Base-by-base conservation (phyloP, 2,888 invertebrate species). In the Lochmaea capreae region DNA sequence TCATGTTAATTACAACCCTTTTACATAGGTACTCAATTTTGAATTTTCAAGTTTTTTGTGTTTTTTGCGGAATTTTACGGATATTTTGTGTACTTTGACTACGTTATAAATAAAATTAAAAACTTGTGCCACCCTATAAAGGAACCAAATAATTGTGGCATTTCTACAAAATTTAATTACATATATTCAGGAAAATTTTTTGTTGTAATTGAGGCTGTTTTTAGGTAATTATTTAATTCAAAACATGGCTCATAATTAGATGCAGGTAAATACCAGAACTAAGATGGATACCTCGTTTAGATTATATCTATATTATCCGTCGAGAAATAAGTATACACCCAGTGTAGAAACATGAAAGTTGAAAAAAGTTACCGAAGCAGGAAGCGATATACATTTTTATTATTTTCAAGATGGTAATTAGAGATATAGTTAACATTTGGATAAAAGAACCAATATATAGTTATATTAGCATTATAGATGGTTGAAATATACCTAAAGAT, bases 171-270 rank as follows among this genome's bases (percentile, higher is more conserved):
- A 68, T 68, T 68, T 62, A 68, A 68, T 68, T 68, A 68, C 14
- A 61, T 39, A 61, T 46, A 52, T 61, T 33, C 52, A 61, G 33
- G 18, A 62, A 57, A 65, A 58, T 71, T 71, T 71, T 59, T 65
- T 26, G 12, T 39, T 71, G 71, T 71, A 65, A 71, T 65, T 58
- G 71, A 71, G 65, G 54, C 65, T 65, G 46, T 54, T 70, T 70
- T 71, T 33, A 65, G 58, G 65, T 65, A 71, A 71, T 71, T 71
- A 71, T 71, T 71, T 71, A 71, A 71, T 71, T 71, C 71, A 71
- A 42, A 71, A 71, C 71, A 71, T 71, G 58, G 58, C 57, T 33
- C 26, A 33, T 71, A 71, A 71, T 71, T 54, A 65, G 57, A 71
- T 71, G 65, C 71, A 58, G 57, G 46, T 65, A 65, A 71, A 71